These are phyloP conservation scores for Philaenus spumarius DNA, from an alignment of 1,140 invertebrate genomes.

Conservation along the genomic window DNA sequence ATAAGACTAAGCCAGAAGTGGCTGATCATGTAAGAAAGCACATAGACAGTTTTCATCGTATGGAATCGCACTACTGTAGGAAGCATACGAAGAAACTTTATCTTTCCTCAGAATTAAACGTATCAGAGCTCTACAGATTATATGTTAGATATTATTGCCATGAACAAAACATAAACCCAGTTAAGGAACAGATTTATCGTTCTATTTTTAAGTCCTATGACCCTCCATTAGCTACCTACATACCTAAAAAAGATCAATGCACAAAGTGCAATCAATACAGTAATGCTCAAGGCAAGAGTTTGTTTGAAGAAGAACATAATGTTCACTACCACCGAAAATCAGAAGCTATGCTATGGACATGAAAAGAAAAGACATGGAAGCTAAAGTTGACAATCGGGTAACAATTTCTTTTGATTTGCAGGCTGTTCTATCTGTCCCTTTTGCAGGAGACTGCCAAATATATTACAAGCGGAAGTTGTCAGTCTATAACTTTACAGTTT, in stretches of 20 bases:
- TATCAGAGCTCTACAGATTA: slow-evolving; percentile 13
- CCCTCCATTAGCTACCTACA: slow-evolving; percentile 7
- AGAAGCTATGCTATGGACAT: slow-evolving; percentile 16
- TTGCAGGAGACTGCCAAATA: slow-evolving; percentile 18
- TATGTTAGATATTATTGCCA: slow-evolving; percentile 8
- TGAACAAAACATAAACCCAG: slow-evolving; percentile 7
- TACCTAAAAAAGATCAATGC: slow-evolving; percentile 16
- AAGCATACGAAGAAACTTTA: slow-evolving; percentile 11
- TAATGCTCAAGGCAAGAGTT: slow-evolving; percentile 1
- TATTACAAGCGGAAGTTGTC: slow-evolving; percentile 7
- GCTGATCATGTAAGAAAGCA: slow-evolving; percentile 7
- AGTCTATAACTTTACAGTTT: slow-evolving; percentile 10
- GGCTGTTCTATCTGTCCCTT: slow-evolving; percentile 27
- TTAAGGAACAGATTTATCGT: slow-evolving; percentile 7
- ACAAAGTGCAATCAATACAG: slow-evolving; percentile 13
- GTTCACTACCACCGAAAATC: background rate
- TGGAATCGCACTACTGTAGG: slow-evolving; percentile 10
- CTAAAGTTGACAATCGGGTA: slow-evolving; percentile 1
- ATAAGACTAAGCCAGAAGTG: slow-evolving; percentile 10
- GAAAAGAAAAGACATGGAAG: slow-evolving; percentile 12
- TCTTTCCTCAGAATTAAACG: slow-evolving; percentile 10
- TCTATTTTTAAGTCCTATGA: slow-evolving; percentile 15
- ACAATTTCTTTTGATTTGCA: slow-evolving; percentile 31
- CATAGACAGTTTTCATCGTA: slow-evolving; percentile 13
- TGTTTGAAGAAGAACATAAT: slow-evolving; percentile 9